A percentile compares a stretch with the other conserved stretches of the same genome.
Evolutionary conservation across 2,113 vertebrate species (phyloP).

Genomic region (Eleginops maclovinus): DNA sequence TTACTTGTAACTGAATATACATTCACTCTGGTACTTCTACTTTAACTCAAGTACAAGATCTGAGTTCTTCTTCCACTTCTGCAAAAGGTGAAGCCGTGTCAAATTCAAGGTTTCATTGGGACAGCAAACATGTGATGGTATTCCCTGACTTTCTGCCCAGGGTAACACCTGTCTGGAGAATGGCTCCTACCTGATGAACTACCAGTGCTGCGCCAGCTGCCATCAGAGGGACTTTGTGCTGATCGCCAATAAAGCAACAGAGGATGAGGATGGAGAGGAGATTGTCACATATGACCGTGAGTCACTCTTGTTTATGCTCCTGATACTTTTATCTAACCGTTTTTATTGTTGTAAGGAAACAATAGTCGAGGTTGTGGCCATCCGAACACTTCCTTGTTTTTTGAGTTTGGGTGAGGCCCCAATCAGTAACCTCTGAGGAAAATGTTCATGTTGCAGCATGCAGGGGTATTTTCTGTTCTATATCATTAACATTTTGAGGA

Average conservation of each 20-base stretch:
- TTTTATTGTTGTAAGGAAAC: no score
- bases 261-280: constrained; percentile 93
- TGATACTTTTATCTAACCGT: neutral
- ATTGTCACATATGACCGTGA: constrained; percentile 93
- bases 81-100: no score
- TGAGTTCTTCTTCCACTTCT: no score
- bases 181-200: constrained; percentile 94
- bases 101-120: neutral
- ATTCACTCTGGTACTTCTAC: no score
- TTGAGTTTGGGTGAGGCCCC: neutral
- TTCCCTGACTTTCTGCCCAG: constrained; percentile 66
- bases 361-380: neutral
- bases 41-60: no score
- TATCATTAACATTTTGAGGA: neutral
- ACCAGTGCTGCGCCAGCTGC: constrained; percentile 88
- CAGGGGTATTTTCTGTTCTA: neutral
- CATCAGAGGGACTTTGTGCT: constrained; percentile 91
- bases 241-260: constrained; percentile 87
- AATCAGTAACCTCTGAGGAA: neutral
- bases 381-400: neutral
- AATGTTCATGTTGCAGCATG: neutral
- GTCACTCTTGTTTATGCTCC: constrained; percentile 40
- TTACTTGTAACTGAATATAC: no score
- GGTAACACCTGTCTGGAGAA: constrained; percentile 93
- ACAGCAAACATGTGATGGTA: neutral